Base-by-base conservation (phyloP, 2,113 vertebrate species). In the Eptesicus fuscus region DNA sequence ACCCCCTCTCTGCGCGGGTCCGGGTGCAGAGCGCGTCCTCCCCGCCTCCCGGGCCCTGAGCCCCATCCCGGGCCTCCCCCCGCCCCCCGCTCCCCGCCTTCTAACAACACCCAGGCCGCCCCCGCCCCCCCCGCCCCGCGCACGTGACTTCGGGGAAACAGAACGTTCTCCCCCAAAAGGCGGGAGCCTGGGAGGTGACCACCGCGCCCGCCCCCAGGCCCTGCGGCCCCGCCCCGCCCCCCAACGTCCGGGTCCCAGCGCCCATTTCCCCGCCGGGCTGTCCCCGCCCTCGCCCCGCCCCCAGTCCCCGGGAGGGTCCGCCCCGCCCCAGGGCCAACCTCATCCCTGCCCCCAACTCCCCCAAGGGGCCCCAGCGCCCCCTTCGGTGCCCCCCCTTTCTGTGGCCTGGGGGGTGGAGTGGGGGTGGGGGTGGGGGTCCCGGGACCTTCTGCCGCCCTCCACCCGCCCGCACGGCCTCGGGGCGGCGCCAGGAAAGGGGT, bases 261-360 rank as follows among this genome's bases (percentile, higher is more conserved):
- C 47, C 47, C 10, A 47, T 47, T 13, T 13, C 47, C 47, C 47
- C 2, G 2, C n/a, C n/a, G 47, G 13, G 12, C 11, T 3, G 47
- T 47, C 47, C 47, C 47, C 3, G 23, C 25, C 25, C 0, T 1
- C 12, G 1, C 2, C n/a, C n/a, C 17, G n/a, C 11, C 40, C 40
- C 12, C 47, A 13, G 47, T 3, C 16, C 17, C 2, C 5, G n/a
- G n/a, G n/a, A n/a, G n/a, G n/a, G n/a, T n/a, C n/a, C 25, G 2
- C 53, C n/a, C 51, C 35, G 2, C 7, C 2, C 18, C 53, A 10
- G 30, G 2, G 35, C 53, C 51, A 1, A 1, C 14, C 35, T 23
- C n/a, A 17, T 7, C 13, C n/a, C 20, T 1, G 1, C 6, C 18
- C 1, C 32, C 83, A 7, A 5, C 9, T 30, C 79, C 1, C 12